Evolutionary conservation across 2,797 vertebrate species (phyloP), one percentile per base, ranked within the genome.

Genomic region (Dendrocincla fuliginosa): DNA sequence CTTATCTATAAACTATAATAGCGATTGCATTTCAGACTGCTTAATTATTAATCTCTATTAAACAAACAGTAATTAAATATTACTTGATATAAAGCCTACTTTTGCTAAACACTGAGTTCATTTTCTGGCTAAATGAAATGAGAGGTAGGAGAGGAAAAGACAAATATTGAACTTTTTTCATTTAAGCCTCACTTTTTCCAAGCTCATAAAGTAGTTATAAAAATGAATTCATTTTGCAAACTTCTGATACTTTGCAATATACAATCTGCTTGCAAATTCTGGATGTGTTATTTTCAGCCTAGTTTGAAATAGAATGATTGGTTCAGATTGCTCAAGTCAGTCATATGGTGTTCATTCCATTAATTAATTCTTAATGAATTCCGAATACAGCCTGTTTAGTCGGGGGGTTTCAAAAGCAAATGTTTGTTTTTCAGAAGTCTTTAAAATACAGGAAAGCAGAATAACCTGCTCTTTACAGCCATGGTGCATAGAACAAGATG

Each of bases 1-100:
- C 77, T 95, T 92, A 94, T 94, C 89, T 91, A 16, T 64, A 61
- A 88, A 77, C 37, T 55, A 4, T 47, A 84, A 63, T 50, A 78
- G 13, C 35, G 76, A 78, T 88, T 93, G 33, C 13, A 30, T 81
- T 95, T 88, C 67, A 76, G 63, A 9, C 33, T 82, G 52, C 18
- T 75, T 89, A 77, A 81, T 94, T 82, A 61, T 87, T 63, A 70
- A 56, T 47, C 46, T 71, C 65, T 63, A 67, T 87, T 92, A 86
- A 89, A 87, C 16, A 79, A 64, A 69, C 41, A 57, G 16, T 56
- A 78, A 84, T 85, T 93, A 59, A 41, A 75, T 75, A 84, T 37
- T 57, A 68, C 80, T 87, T 89, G 23, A 91, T 52, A 55, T 47
- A 55, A 87, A 80, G 4, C 57, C 63, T 52, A 37, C 25, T 87